phyloP scores from a whole-genome alignment of 2,888 invertebrate genomes.

The Scelioninae gen. 1 region DNA sequence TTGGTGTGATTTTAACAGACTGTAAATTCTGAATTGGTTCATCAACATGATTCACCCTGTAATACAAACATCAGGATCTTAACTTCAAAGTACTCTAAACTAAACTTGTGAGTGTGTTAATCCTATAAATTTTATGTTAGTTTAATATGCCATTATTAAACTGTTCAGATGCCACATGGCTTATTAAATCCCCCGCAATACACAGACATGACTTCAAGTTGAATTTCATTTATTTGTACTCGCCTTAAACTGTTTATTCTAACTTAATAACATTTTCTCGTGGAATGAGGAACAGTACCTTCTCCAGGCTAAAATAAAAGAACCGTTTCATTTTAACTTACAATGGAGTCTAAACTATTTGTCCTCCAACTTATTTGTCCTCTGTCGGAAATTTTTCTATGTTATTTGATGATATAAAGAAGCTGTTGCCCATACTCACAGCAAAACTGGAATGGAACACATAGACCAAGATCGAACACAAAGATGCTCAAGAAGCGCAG shows the following conservation, averaged over 20 bases:
- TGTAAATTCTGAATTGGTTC: conserved; percentile 1
- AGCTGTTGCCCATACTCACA: conserved; percentile 47
- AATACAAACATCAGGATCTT: background rate
- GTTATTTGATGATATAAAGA: conserved; percentile 60
- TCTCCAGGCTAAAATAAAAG: conserved; percentile 28
- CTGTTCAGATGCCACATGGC: background rate
- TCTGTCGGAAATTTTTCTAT: conserved; percentile 40
- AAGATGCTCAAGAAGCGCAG: conserved; percentile 52
- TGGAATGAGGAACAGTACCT: conserved; percentile 23
- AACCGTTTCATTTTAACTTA: conserved; percentile 51
- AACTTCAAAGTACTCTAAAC: background rate
- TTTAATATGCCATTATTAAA: background rate
- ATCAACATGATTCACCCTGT: background rate
- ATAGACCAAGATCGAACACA: conserved; percentile 42
- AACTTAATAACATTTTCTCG: conserved; percentile 34
- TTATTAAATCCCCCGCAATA: background rate
- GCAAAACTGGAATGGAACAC: conserved; percentile 49
- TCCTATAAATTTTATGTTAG: background rate
- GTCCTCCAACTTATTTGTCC: conserved; percentile 54
- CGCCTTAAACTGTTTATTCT: conserved; percentile 40
- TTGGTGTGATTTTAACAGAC: background rate
- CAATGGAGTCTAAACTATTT: conserved; percentile 58
- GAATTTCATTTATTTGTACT: conserved; percentile 37
- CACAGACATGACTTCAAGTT: conserved; percentile 1
- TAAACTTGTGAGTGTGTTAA: background rate